Evolutionary conservation across 2,113 vertebrate species (phyloP), one percentile per base, ranked within the genome.

Genomic region (Catagonus wagneri): DNA sequence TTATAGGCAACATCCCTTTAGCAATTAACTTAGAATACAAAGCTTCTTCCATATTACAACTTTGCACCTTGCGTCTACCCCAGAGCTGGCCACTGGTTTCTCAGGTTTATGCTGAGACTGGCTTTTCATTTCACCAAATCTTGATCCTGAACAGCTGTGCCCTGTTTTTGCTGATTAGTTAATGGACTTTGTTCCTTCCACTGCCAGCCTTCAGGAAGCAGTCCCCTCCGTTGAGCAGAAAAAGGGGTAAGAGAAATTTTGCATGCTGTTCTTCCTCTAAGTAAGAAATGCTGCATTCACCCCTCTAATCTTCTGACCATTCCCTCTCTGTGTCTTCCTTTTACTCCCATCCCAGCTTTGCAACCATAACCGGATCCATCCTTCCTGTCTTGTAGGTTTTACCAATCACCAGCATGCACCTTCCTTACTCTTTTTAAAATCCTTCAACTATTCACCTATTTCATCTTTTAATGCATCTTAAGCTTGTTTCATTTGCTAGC

Each of bases 301-400:
- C 44, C 34, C 23, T 23, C 25, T 23, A 6, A 29, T 19, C 8
- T 34, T 39, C 27, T 7, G 88, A 80, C 19, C 3, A 16, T 25
- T 7, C 8, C 13, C 2, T 11, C 11, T 10, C 15, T 0, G 4
- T 12, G 12, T 76, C 58, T 56, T n/a, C 6, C 25, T 9, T 15
- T 39, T 36, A 39, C 27, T 29, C 2, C 2, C 12, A 36, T 2
- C 5, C 8, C n/a, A 16, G 1, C 9, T 54, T 36, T n/a, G 14
- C 3, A 22, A 9, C 8, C 2, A 0, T 11, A 25, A 23, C 39
- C 36, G 0, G 7, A 29, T 54, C 15, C 75, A 66, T 4, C 3
- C 9, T 50, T 16, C 29, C 65, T 44, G 13, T 20, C n/a, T 5
- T 78, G 19, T 17, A 10, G 5, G 15, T 4, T 83, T 44, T 39